Conservation (phyloP, 1,140 invertebrate species). For the Drosophila guanche region DNA sequence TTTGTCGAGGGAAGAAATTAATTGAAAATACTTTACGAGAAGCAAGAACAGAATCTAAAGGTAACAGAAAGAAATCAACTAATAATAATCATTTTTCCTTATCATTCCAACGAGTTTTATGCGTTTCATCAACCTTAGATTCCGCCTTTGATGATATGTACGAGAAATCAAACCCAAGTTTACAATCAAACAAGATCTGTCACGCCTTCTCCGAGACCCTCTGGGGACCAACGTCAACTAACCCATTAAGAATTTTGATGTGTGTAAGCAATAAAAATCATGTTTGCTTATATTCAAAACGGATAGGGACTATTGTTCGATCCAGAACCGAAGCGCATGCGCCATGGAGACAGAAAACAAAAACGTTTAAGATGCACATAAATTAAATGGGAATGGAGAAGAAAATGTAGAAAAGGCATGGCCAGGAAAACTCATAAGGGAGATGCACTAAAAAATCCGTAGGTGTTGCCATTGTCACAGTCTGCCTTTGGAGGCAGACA, state of each 20-base stretch:
- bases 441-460: constrained; percentile 52
- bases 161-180: constrained; percentile 4
- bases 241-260: constrained; percentile 46
- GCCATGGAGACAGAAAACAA: constrained; percentile 40
- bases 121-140: constrained; percentile 23
- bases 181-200: constrained; percentile 21
- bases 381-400: constrained; percentile 56
- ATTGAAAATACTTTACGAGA: neutral
- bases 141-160: constrained; percentile 44
- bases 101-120: neutral
- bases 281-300: constrained; percentile 30
- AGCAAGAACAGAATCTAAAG: neutral
- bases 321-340: constrained; percentile 66
- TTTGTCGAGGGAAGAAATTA: neutral
- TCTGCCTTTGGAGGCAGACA: neutral
- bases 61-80: neutral
- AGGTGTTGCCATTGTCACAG: constrained; percentile 70
- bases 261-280: constrained; percentile 54
- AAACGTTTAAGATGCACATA: constrained; percentile 62
- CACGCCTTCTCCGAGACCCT: neutral
- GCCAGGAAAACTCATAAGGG: constrained; percentile 9
- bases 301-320: constrained; percentile 24
- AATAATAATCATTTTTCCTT: no score
- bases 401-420: constrained; percentile 14
- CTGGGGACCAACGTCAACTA: constrained; percentile 7